Percentiles rank a stretch among this genome's conserved stretches.
Conservation (phyloP, 2,888 invertebrate species). For the Euplexia lucipara region DNA sequence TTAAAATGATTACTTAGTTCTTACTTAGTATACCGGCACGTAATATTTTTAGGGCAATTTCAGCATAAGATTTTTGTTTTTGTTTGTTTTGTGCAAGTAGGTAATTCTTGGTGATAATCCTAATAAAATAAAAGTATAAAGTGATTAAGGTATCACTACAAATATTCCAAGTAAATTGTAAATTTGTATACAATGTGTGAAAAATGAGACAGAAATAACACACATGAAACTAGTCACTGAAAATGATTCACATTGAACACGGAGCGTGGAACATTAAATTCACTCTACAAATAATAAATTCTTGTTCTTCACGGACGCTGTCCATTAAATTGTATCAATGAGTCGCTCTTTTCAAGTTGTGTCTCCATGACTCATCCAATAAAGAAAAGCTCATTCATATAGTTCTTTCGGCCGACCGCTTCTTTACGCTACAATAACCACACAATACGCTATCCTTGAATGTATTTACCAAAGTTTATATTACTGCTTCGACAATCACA, state of each 20-base stretch:
- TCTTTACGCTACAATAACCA: neutral
- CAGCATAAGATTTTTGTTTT: no score
- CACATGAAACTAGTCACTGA: conserved; percentile 34
- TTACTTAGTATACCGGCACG: no score
- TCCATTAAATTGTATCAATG: conserved; percentile 54
- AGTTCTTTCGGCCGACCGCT: conserved; percentile 3
- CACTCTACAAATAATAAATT: conserved; percentile 47
- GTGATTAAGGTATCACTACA: neutral
- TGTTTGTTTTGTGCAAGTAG: no score
- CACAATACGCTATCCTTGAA: neutral
- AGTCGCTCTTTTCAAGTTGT: conserved; percentile 32
- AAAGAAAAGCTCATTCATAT: conserved; percentile 25
- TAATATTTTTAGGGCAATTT: no score
- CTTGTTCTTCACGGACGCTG: conserved; percentile 31
- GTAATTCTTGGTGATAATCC: no score
- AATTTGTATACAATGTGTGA: neutral
- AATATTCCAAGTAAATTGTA: neutral
- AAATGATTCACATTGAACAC: conserved; percentile 43
- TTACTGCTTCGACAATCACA: neutral
- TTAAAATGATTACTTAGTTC: conserved; percentile 12
- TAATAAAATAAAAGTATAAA: neutral
- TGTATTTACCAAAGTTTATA: neutral
- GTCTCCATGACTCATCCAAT: conserved; percentile 45
- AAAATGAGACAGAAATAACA: conserved; percentile 17
- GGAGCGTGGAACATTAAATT: conserved; percentile 16